Base-by-base conservation (phyloP, 2,888 invertebrate genomes). In the Micropterix aruncella region DNA sequence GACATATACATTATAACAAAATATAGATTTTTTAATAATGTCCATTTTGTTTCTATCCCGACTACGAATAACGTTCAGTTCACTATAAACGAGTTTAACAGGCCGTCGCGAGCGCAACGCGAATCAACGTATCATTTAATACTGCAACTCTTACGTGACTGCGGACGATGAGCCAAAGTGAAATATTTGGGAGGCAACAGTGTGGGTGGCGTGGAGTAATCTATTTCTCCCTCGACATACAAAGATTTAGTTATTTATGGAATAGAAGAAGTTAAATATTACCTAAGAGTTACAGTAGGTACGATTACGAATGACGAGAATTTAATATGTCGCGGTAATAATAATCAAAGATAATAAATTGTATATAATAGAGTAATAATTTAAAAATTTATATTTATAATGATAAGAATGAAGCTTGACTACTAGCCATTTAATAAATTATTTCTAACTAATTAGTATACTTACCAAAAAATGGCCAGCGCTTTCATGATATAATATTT, bases 401-500 rank as follows among this genome's bases (percentile, higher is more conserved):
- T 70, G 67, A 70, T 71, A 70, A 69, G 65, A 68, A 71, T 71
- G 70, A 73, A 73, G 72, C 72, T 66, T 70, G 65, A 63, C 70
- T 70, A 72, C 70, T 66, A 65, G 69, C 65, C 71, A 66, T 70
- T 67, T 73, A 72, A 68, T 70, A 67, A 73, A 73, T 75, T 74
- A 74, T 69, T 70, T 72, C 74, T 74, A 75, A 74, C 75, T 76
- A 76, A 73, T 73, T 75, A 75, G 74, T 75, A 74, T 71, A 74
- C 75, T 74, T 63, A 67, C 67, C 70, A 59, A 62, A 59, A 56
- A 49, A 44, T 51, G 51, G 51, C 48, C 27, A 46, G 60, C 65
- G 65, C 66, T 64, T 60, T 65, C 61, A 62, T 61, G 61, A 59
- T 58, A 45, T 47, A 46, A 50, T 51, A 51, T 51, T 49, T 47